Evolutionary conservation across 2,113 vertebrate species (phyloP), one percentile per base, ranked within the genome.

Genomic region (Rhea americana): DNA sequence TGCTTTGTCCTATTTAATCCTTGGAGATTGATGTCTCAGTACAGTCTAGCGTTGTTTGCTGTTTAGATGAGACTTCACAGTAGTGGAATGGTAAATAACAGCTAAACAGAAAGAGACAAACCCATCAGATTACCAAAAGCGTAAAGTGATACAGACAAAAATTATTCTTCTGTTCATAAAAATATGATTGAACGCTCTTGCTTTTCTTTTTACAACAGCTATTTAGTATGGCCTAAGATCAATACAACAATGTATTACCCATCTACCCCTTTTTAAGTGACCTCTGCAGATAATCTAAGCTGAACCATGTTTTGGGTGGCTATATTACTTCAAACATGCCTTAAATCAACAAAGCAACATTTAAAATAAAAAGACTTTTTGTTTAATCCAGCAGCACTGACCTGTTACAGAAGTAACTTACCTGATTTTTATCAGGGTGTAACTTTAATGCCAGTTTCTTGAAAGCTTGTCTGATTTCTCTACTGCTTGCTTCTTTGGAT

Each of bases 341-440:
- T 48, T n/a, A 70, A 47, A 50, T 19, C 10, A 72, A 70, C 3
- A 53, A 7, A 77, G 19, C 61, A 43, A 50, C 5, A 6, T 37
- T 66, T 71, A 81, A 73, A 61, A 8, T 35, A 56, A 80, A 82
- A 30, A 7, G 7, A 6, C 5, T 47, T 71, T 67, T 45, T 89
- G 26, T 56, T 78, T 53, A 86, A 90, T 73, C 7, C 19, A 75
- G 45, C 16, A 47, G 17, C 14, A 79, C 7, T 9, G 19, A 71
- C n/a, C 19, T 7, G 11, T 24, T 51, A 56, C 82, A 93, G 86
- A 81, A 8, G 59, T 58, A 82, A 98, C 99, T 97, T 91, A 99
- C 99, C 30, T 98, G 99, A 94, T 99, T 99, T 96, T 99, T 99
- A 96, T 99, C 99, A n/a, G 99, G 99, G 96, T 99, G 99, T 96